Conservation (phyloP, 2,113 vertebrate species). For the Rissa tridactyla region DNA sequence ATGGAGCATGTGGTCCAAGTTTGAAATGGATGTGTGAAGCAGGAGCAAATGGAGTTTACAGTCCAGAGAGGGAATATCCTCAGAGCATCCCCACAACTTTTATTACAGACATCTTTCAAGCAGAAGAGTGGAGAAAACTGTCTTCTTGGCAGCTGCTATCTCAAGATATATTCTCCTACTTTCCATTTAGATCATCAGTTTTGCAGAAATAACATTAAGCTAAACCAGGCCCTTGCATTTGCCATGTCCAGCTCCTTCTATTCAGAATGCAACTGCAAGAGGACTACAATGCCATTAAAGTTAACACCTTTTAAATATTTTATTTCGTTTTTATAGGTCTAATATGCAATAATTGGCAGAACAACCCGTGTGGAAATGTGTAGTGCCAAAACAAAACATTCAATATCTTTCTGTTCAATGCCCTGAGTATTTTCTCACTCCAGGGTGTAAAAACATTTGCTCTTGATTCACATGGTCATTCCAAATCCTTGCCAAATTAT, state of each 20-base stretch:
- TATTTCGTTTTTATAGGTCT: constrained; percentile 20
- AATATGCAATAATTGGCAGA: constrained; percentile 32
- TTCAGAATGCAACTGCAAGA: background rate
- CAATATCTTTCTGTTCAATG: constrained; percentile 15
- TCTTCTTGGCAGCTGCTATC: background rate
- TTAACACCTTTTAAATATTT: constrained; percentile 34
- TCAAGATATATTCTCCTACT: background rate
- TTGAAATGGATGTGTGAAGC: background rate
- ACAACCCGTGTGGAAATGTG: background rate
- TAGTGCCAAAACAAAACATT: constrained; percentile 27
- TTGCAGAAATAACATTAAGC: background rate
- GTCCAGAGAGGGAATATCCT: background rate
- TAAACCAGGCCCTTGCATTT: background rate
- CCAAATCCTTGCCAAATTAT: constrained; percentile 34
- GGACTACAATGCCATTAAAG: background rate
- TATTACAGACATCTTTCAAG: background rate
- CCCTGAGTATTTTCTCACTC: constrained; percentile 23
- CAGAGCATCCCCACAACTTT: constrained; percentile 13
- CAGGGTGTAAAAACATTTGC: constrained; percentile 45
- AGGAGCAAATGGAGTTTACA: background rate
- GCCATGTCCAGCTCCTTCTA: background rate
- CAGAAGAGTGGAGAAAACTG: background rate
- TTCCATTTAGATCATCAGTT: constrained; percentile 16
- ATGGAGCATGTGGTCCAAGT: background rate
- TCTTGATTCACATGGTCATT: background rate